These are phyloP conservation scores for Tachuris rubrigastra DNA, from an alignment of 2,113 vertebrate species.

Conservation along the genomic window DNA sequence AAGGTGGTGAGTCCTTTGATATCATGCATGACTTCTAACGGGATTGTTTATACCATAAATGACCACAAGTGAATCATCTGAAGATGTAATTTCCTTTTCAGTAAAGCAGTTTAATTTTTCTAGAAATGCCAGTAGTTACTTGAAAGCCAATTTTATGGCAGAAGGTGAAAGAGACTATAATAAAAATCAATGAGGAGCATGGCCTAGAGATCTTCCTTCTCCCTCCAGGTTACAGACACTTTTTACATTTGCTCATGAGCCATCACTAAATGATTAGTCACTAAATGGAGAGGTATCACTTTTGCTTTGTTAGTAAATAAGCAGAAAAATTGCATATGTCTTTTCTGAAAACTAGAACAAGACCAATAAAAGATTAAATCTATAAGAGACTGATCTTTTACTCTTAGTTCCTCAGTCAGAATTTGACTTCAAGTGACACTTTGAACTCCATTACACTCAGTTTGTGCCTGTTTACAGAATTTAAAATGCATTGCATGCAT, in stretches of 20 bases:
- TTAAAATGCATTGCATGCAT: not conserved
- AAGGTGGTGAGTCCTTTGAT: not conserved
- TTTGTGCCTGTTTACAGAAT: not conserved
- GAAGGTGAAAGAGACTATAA: not conserved
- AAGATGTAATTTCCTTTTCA: constrained; percentile 16
- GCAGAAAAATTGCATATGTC: not conserved
- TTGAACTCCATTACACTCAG: not conserved
- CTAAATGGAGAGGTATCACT: not conserved
- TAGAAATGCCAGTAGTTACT: not conserved
- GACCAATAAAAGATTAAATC: not conserved
- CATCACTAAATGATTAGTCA: not conserved
- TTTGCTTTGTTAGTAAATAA: not conserved
- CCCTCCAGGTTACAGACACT: not conserved
- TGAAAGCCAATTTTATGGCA: not conserved
- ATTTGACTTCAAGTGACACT: not conserved
- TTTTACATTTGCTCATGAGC: not conserved
- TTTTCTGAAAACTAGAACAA: not conserved
- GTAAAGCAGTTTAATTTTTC: not conserved
- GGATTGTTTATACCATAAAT: not conserved
- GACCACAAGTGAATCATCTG: not conserved
- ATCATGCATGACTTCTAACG: not conserved
- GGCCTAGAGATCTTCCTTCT: not conserved
- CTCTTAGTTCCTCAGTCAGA: not conserved
- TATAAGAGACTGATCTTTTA: not conserved
- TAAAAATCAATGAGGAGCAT: not conserved